Conservation (phyloP, 2,888 invertebrate species). For the Zeuzera pyrina region DNA sequence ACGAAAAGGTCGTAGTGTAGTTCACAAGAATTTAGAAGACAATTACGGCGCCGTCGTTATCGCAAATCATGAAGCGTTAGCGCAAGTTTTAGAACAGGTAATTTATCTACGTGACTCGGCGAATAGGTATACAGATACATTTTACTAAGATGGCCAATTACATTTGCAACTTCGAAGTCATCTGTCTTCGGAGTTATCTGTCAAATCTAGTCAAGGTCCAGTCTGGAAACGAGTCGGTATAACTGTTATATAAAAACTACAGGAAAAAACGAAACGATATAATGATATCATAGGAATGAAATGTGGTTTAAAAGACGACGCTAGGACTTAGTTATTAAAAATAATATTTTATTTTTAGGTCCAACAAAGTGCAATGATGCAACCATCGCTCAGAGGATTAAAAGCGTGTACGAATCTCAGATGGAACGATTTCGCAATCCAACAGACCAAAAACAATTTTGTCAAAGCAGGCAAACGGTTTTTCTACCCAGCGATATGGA, state of each 20-base stretch:
- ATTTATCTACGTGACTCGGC: slow-evolving; percentile 21
- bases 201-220: too few relatives aligned
- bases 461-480: slow-evolving; percentile 79
- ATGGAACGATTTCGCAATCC: slow-evolving; percentile 80
- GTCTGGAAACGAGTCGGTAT: too few relatives aligned
- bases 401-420: slow-evolving; percentile 82
- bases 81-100: slow-evolving; percentile 92
- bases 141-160: too few relatives aligned
- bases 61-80: slow-evolving; percentile 91
- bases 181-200: too few relatives aligned
- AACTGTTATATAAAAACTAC: too few relatives aligned
- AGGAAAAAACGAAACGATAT: too few relatives aligned
- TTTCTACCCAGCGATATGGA: slow-evolving; percentile 85
- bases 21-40: slow-evolving; percentile 89
- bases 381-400: slow-evolving; percentile 78
- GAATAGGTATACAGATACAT: too few relatives aligned
- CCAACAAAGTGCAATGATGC: slow-evolving; percentile 80
- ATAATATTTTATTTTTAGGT: slow-evolving; percentile 44
- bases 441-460: slow-evolving; percentile 62
- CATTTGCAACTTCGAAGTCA: too few relatives aligned
- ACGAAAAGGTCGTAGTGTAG: slow-evolving; percentile 85
- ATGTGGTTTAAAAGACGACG: too few relatives aligned
- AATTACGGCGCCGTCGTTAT: slow-evolving; percentile 92
- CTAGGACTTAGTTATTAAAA: too few relatives aligned
- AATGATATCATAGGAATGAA: too few relatives aligned